Evolutionary conservation across 2,888 invertebrate species (phyloP).

Genomic region (Lasius platythorax): DNA sequence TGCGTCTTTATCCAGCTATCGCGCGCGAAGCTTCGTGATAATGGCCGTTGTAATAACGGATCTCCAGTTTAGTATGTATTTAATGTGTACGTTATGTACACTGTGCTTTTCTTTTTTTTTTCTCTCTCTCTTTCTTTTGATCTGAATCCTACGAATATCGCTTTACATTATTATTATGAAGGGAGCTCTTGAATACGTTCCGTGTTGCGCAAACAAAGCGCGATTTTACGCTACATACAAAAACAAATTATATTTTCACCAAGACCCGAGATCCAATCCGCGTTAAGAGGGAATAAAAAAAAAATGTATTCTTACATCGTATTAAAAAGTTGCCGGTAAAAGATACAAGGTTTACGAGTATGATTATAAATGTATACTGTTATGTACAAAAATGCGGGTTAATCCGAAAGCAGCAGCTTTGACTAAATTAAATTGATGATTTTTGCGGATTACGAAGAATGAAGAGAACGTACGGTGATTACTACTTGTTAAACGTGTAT

Average conservation of each 20-base stretch:
- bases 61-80: conserved; percentile 28
- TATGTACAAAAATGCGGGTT: neutral
- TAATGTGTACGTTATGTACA: conserved; percentile 9
- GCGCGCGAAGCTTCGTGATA: conserved; percentile 45
- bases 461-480: neutral
- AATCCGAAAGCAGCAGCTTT: neutral
- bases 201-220: conserved; percentile 33
- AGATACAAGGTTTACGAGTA: conserved; percentile 2
- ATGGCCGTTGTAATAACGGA: conserved; percentile 44
- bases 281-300: conserved; percentile 20
- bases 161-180: conserved; percentile 44
- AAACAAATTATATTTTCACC: conserved; percentile 20
- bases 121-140: neutral
- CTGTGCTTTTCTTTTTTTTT: neutral
- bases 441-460: neutral
- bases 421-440: neutral
- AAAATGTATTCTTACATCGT: conserved; percentile 1
- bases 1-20: conserved; percentile 54
- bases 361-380: neutral
- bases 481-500: neutral
- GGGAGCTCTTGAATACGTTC: conserved; percentile 39
- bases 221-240: conserved; percentile 29
- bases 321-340: conserved; percentile 18
- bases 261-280: neutral
- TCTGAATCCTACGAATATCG: conserved; percentile 36